A percentile compares a stretch with the other conserved stretches of the same genome.
Evolutionary conservation across 53 echinoderm and acorn worm species (phyloP).

Genomic region (Echinarachnius parma): DNA sequence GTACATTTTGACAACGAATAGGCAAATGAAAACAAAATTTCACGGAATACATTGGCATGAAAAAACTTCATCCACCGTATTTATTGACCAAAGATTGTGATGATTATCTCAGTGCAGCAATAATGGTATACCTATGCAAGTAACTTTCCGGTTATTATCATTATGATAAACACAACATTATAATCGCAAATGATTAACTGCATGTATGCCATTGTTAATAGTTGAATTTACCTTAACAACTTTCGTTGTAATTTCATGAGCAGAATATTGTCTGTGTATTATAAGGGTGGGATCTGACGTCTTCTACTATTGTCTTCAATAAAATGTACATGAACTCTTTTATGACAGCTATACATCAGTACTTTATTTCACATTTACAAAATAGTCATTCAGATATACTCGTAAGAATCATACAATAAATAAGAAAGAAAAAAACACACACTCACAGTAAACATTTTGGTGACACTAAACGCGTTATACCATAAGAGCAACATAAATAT

Average conservation of each 20-base stretch:
- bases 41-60: constrained; percentile 43
- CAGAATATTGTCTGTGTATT: not conserved
- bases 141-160: too few species aligned
- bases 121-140: too few species aligned
- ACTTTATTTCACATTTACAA: constrained; percentile 36
- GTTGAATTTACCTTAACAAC: too few species aligned
- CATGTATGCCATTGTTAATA: too few species aligned
- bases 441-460: constrained; percentile 13
- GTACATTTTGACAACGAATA: constrained; percentile 6
- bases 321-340: constrained; percentile 44
- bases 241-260: too few species aligned
- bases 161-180: too few species aligned
- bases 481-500: not conserved
- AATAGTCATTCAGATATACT: constrained; percentile 24
- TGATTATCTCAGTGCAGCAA: too few species aligned
- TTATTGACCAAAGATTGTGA: constrained; percentile 16
- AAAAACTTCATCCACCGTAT: constrained; percentile 47
- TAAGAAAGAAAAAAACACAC: constrained; percentile 5
- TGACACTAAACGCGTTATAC: constrained; percentile 2
- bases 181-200: too few species aligned
- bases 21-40: constrained; percentile 5
- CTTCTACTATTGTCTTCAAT: not conserved
- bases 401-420: constrained; percentile 5
- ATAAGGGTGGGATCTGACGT: constrained; percentile 22
- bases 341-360: constrained; percentile 34